Base-by-base conservation (phyloP, 2,797 vertebrate genomes). In the Gephyroberyx darwinii region DNA sequence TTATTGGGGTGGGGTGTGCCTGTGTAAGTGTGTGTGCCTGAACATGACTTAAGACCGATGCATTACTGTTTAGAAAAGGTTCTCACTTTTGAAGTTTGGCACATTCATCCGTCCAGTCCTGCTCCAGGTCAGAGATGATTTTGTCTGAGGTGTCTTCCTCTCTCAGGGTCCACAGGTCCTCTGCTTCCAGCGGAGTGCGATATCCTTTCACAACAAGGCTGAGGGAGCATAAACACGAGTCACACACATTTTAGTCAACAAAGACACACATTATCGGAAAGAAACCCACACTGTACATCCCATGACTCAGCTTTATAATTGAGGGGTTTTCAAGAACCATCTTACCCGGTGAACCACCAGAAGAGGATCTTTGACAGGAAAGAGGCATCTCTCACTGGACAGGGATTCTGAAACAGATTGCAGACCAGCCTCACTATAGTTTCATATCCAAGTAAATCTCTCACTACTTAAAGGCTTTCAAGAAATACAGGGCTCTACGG, bases 291-390 rank as follows among this genome's bases (percentile, higher is more conserved):
- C 74, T 69, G 79, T 82, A 78, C 55, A 77, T 72, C 35, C 43
- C 80, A 68, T 85, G 86, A 90, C 60, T 87, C 84, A 89, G 35
- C 54, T 17, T 0, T 48, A 77, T 72, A 88, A 87, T 84, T 85
- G 2, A 75, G 1, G 17, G 61, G 55, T 84, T 60, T 82, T 22
- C 74, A 77, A 85, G 80, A 87, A 84, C 85, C 86, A 78, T 89
- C 96, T 95, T 95, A 98, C 97, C 97, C 93, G 72, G 92, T 96
- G 82, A 97, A 95, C 97, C 97, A 99, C 96, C 96, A 98, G 93
- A 98, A 99, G 71, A 95, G 95, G 59, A 95, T 94, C 91, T 95
- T 96, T 77, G 96, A 97, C 84, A 96, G 93, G 89, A 98, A 97
- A 64, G 95, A 96, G 50, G 95, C 95, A 82, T 95, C 94, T 57